These are phyloP conservation scores for Pteromalus puparum DNA, from an alignment of 1,140 invertebrate species.

Conservation along the genomic window DNA sequence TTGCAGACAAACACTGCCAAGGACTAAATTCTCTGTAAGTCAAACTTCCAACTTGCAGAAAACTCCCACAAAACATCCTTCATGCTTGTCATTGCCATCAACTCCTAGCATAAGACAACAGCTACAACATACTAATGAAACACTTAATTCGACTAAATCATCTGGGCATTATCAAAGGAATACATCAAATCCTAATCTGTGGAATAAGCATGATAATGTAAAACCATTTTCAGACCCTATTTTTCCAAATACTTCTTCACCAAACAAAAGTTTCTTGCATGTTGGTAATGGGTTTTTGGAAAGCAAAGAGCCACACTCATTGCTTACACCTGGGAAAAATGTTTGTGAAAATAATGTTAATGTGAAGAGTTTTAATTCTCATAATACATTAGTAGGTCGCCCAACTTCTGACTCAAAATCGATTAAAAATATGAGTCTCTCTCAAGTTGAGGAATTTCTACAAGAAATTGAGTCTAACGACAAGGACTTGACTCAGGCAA, in stretches of 20 bases:
- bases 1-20: constrained; percentile 56
- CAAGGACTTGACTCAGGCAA: constrained; percentile 60
- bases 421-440: constrained; percentile 69
- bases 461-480: constrained; percentile 73
- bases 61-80: constrained; percentile 60
- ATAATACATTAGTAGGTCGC: constrained; percentile 55
- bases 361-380: constrained; percentile 55
- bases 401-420: constrained; percentile 50
- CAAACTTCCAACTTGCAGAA: constrained; percentile 60
- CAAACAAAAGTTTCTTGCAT: constrained; percentile 62
- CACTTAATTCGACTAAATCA: constrained; percentile 44
- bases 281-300: constrained; percentile 53
- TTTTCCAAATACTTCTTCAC: constrained; percentile 52
- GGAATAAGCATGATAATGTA: constrained; percentile 65
- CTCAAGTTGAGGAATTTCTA: constrained; percentile 70
- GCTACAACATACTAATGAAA: constrained; percentile 57
- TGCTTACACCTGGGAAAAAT: constrained; percentile 50
- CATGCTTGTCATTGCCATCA: constrained; percentile 64
- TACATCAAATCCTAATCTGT: constrained; percentile 53
- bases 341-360: constrained; percentile 47
- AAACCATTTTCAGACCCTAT: constrained; percentile 58
- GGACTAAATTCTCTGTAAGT: constrained; percentile 63
- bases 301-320: constrained; percentile 52
- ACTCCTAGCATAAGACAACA: constrained; percentile 60
- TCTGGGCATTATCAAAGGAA: constrained; percentile 53